Evolutionary conservation across 2,113 vertebrate genomes (phyloP).

Genomic region (Phodopus roborovskii): DNA sequence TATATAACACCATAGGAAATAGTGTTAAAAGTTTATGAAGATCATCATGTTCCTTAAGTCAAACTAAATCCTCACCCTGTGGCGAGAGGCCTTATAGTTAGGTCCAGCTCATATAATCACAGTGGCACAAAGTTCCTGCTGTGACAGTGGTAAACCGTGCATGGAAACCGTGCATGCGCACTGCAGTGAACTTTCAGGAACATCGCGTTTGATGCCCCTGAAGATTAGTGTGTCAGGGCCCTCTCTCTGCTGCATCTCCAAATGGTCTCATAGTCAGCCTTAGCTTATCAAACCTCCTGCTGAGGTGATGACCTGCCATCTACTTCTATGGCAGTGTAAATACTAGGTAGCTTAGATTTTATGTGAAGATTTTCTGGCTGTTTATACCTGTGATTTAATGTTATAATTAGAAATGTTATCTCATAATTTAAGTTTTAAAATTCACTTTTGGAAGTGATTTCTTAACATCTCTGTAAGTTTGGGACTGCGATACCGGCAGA

Average conservation of each 20-base stretch:
- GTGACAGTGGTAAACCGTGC: neutral
- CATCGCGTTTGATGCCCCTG: neutral
- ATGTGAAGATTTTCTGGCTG: conserved; percentile 42
- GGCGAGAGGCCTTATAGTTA: neutral
- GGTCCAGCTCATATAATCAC: neutral
- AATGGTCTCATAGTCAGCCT: conserved; percentile 35
- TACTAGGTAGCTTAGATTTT: conserved; percentile 38
- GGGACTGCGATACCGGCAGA: conserved; percentile 92
- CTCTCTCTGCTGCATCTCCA: conserved; percentile 1
- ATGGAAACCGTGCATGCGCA: neutral
- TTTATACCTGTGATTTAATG: conserved; percentile 47
- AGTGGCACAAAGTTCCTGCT: neutral
- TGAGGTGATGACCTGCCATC: neutral
- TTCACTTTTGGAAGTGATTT: conserved; percentile 59
- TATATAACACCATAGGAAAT: neutral
- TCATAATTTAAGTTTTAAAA: conserved; percentile 40
- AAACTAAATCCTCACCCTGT: neutral
- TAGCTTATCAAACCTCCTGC: neutral
- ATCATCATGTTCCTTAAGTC: neutral
- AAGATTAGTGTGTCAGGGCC: neutral
- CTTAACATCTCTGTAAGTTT: conserved; percentile 87
- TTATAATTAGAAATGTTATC: conserved; percentile 14
- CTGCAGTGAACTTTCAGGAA: neutral
- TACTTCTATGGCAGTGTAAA: neutral
- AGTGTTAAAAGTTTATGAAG: conserved; percentile 23